A percentile compares a stretch with the other conserved stretches of the same genome.
Conservation (phyloP, 2,797 vertebrate species). For the Kryptolebias ocellatus region DNA sequence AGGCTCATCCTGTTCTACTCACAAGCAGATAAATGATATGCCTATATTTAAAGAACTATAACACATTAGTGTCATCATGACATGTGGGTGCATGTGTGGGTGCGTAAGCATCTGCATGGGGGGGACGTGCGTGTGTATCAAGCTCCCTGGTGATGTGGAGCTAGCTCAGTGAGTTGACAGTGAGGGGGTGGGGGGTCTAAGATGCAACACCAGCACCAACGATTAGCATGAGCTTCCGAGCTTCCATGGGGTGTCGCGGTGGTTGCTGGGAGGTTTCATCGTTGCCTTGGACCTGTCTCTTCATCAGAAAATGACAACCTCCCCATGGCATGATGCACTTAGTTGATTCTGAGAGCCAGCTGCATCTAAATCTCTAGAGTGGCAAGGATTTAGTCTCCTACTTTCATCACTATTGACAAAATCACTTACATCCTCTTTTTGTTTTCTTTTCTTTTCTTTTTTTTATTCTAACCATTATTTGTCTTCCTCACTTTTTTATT, state of each 20-base stretch:
- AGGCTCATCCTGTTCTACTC: conserved; percentile 94
- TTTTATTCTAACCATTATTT: conserved; percentile 47
- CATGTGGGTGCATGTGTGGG: conserved; percentile 41
- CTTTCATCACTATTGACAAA: conserved; percentile 37
- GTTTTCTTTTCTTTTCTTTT: background rate
- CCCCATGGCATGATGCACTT: conserved; percentile 63
- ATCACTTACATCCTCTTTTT: conserved; percentile 30
- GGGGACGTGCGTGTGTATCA: conserved; percentile 28
- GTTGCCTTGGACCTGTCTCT: conserved; percentile 72
- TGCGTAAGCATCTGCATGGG: conserved; percentile 69
- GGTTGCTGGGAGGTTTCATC: conserved; percentile 78
- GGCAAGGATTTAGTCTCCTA: conserved; percentile 25
- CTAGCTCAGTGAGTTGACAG: conserved; percentile 78
- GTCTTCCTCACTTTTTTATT: conserved; percentile 38
- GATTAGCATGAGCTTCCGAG: conserved; percentile 82
- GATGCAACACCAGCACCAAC: conserved; percentile 57
- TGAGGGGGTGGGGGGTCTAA: conserved; percentile 43
- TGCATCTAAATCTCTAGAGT: conserved; percentile 57
- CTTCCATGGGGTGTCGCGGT: conserved; percentile 75
- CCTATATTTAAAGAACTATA: conserved; percentile 95
- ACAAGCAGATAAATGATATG: conserved; percentile 95
- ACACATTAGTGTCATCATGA: conserved; percentile 83
- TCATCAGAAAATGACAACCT: conserved; percentile 76
- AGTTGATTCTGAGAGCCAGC: conserved; percentile 49
- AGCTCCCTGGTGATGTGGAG: conserved; percentile 74